These are phyloP conservation scores for Ptychodera flava DNA, from an alignment of 35 echinoderm and acorn worm species.

Conservation along the genomic window DNA sequence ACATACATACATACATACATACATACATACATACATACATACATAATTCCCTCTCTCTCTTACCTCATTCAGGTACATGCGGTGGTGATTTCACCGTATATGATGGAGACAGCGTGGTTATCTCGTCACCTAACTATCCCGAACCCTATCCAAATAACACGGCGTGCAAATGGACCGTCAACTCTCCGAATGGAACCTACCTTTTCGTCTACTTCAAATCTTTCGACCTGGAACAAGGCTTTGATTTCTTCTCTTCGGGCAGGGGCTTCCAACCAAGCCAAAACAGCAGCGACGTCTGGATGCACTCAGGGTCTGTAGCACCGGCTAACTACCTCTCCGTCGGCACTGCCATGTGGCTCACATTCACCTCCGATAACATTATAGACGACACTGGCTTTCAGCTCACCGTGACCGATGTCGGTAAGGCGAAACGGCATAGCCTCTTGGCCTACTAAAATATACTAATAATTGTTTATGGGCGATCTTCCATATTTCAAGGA, in stretches of 20 bases:
- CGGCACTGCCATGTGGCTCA: conserved; percentile 37
- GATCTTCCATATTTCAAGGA: too few relatives aligned
- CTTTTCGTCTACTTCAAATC: conserved; percentile 31
- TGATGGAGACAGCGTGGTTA: conserved; percentile 6
- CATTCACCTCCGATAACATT: conserved; percentile 42
- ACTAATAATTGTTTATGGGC: too few relatives aligned
- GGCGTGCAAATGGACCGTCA: conserved; percentile 77
- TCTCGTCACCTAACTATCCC: conserved; percentile 62
- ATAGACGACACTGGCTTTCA: conserved; percentile 53
- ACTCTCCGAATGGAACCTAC: conserved; percentile 42
- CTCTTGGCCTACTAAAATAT: too few relatives aligned
- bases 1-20: background rate
- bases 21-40: conserved; percentile 2
- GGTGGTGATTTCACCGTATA: conserved; percentile 42
- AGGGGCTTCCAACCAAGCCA: too few relatives aligned
- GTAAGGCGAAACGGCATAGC: too few relatives aligned
- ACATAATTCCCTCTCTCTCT: too few relatives aligned
- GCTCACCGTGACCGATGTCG: conserved; percentile 50
- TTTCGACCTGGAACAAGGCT: conserved; percentile 68
- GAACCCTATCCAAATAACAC: conserved; percentile 39
- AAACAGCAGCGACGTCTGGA: too few relatives aligned
- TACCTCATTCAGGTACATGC: too few relatives aligned
- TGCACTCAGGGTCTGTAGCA: conserved; percentile 30
- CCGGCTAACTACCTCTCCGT: conserved; percentile 39
- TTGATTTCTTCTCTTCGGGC: too few relatives aligned